Percentiles rank a stretch among this genome's conserved stretches.
Conservation (phyloP, 2,888 invertebrate species). For the Phlogophora meticulosa region DNA sequence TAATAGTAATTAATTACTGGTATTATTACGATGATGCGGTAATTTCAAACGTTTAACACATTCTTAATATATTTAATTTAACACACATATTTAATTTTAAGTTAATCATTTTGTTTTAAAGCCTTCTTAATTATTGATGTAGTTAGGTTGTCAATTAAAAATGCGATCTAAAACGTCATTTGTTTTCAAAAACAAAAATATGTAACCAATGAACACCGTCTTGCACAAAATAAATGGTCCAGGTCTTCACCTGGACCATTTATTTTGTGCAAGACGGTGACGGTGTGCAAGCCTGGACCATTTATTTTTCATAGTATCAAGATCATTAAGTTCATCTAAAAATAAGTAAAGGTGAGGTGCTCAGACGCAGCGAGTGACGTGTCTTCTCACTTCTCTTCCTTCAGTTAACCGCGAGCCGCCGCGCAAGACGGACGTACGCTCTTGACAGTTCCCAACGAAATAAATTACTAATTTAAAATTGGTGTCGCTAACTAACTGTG, state of each 20-base stretch:
- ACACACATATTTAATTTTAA: background rate
- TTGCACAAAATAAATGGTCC: background rate
- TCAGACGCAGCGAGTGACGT: constrained; percentile 88
- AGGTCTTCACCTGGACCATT: background rate
- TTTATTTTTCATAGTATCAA: constrained; percentile 82
- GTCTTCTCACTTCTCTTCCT: constrained; percentile 85
- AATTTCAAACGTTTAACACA: constrained; percentile 31
- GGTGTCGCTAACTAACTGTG: constrained; percentile 77
- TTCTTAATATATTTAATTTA: no score
- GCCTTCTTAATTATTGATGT: background rate
- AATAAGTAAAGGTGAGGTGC: constrained; percentile 87
- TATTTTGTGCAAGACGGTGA: background rate
- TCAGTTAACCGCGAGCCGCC: constrained; percentile 85
- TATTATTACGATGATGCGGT: constrained; percentile 1
- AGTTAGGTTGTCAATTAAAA: background rate
- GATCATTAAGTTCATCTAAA: constrained; percentile 68
- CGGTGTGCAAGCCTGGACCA: no score
- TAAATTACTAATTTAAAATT: constrained; percentile 71
- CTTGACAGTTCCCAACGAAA: constrained; percentile 50
- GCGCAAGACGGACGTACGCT: constrained; percentile 71
- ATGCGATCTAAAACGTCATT: no score
- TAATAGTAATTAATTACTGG: constrained; percentile 41
- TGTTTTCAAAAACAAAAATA: no score
- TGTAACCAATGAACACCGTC: background rate
- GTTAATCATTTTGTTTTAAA: constrained; percentile 4